Conservation (phyloP, 2,888 invertebrate genomes). For the Colostygia pectinataria region DNA sequence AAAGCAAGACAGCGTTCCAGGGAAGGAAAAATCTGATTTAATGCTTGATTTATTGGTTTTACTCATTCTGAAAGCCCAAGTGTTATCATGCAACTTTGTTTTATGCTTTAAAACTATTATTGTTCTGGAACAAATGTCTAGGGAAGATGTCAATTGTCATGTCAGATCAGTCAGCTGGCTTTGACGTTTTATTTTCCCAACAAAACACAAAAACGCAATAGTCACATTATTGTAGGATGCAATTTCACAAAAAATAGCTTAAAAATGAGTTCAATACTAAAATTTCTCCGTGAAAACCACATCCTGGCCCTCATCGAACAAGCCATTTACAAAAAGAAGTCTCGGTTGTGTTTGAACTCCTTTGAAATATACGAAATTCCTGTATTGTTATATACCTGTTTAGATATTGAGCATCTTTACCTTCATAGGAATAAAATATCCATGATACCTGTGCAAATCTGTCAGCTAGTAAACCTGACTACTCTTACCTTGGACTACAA, state of each 20-base stretch:
- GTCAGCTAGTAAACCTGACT: slow-evolving; percentile 80
- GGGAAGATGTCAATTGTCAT: background rate
- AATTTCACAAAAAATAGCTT: slow-evolving; percentile 52
- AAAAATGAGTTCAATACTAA: slow-evolving; percentile 85
- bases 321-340: slow-evolving; percentile 82
- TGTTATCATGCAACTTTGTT: background rate
- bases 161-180: slow-evolving; percentile 20
- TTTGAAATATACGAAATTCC: slow-evolving; percentile 86
- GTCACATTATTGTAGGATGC: slow-evolving; percentile 44
- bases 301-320: slow-evolving; percentile 86
- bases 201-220: slow-evolving; percentile 71
- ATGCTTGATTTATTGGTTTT: no score
- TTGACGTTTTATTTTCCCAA: slow-evolving; percentile 47
- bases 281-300: slow-evolving; percentile 87
- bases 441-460: slow-evolving; percentile 73
- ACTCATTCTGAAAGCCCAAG: no score
- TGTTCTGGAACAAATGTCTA: background rate
- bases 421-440: slow-evolving; percentile 85
- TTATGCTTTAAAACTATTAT: background rate
- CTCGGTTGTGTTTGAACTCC: slow-evolving; percentile 84
- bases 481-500: slow-evolving; percentile 87
- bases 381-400: slow-evolving; percentile 79
- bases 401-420: slow-evolving; percentile 83
- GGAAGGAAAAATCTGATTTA: no score
- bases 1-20: background rate